These are phyloP conservation scores for Hypselothyrea guttata DNA, from an alignment of 2,888 invertebrate genomes.

Conservation along the genomic window DNA sequence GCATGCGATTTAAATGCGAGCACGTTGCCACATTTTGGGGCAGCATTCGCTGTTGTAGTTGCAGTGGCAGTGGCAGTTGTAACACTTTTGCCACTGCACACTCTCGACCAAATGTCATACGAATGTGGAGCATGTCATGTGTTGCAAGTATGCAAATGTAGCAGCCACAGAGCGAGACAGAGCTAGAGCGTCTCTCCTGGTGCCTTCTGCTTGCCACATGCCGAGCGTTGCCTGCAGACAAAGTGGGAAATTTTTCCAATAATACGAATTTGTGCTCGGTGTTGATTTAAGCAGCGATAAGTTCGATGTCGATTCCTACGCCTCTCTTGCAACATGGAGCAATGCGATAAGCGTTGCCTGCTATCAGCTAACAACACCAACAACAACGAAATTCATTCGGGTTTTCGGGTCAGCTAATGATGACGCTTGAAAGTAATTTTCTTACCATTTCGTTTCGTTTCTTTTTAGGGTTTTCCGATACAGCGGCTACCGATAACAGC, in stretches of 20 bases:
- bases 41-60: conserved; percentile 5
- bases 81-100: conserved; percentile 49
- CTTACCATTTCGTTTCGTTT: conserved; percentile 12
- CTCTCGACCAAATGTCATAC: conserved; percentile 57
- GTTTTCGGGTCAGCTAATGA: conserved; percentile 67
- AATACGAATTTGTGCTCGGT: conserved; percentile 44
- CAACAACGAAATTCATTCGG: conserved; percentile 29
- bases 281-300: conserved; percentile 51
- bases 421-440: conserved; percentile 38
- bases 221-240: conserved; percentile 41
- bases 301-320: conserved; percentile 23
- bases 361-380: conserved; percentile 8
- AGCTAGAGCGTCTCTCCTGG: conserved; percentile 5
- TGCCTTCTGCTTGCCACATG: conserved; percentile 43
- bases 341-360: conserved; percentile 37
- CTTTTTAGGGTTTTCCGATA: conserved; percentile 27
- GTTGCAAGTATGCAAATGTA: conserved; percentile 46
- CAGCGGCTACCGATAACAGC: conserved; percentile 41
- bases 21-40: conserved; percentile 37
- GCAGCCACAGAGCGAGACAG: conserved; percentile 26
- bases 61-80: no score
- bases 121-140: conserved; percentile 72
- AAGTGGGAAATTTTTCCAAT: conserved; percentile 41
- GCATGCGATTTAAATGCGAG: conserved; percentile 17
- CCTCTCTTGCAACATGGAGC: neutral